Conservation (phyloP, 2,797 vertebrate genomes). For the Dendrocincla tyrannina region DNA sequence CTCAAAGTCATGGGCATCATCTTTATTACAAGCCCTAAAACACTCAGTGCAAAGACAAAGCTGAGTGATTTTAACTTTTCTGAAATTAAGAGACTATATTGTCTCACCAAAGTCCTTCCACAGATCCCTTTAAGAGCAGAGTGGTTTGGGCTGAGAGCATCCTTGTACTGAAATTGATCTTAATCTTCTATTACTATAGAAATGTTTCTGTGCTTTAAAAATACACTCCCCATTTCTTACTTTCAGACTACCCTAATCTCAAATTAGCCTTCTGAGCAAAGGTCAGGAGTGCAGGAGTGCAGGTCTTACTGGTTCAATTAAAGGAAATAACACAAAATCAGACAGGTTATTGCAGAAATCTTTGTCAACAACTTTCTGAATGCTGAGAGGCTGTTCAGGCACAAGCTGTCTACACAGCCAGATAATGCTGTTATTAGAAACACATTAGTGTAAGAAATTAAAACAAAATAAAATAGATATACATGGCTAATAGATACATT, state of each 20-base stretch:
- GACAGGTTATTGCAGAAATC: constrained; percentile 29
- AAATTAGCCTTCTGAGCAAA: constrained; percentile 43
- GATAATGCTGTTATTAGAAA: constrained; percentile 35
- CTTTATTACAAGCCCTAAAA: constrained; percentile 35
- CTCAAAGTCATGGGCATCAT: constrained; percentile 35
- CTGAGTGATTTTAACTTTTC: constrained; percentile 19
- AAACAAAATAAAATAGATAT: not conserved
- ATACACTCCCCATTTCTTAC: not conserved
- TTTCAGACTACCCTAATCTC: constrained; percentile 20
- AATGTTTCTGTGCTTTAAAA: constrained; percentile 19
- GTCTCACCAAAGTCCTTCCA: constrained; percentile 31
- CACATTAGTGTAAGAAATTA: not conserved
- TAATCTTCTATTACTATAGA: not conserved
- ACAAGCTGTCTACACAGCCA: not conserved
- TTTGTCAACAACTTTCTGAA: constrained; percentile 57
- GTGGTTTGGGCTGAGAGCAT: not conserved
- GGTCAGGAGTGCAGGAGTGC: constrained; percentile 1
- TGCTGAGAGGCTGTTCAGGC: constrained; percentile 20
- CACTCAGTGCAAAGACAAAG: constrained; percentile 33
- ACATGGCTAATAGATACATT: constrained; percentile 11
- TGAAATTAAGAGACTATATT: not conserved
- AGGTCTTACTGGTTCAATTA: constrained; percentile 42
- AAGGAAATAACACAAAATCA: constrained; percentile 57
- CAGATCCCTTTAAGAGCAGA: not conserved
- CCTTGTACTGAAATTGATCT: not conserved